Evolutionary conservation across 2,797 vertebrate genomes (phyloP), one percentile per base, ranked within the genome.

Genomic region (Hoplostethus mediterraneus): DNA sequence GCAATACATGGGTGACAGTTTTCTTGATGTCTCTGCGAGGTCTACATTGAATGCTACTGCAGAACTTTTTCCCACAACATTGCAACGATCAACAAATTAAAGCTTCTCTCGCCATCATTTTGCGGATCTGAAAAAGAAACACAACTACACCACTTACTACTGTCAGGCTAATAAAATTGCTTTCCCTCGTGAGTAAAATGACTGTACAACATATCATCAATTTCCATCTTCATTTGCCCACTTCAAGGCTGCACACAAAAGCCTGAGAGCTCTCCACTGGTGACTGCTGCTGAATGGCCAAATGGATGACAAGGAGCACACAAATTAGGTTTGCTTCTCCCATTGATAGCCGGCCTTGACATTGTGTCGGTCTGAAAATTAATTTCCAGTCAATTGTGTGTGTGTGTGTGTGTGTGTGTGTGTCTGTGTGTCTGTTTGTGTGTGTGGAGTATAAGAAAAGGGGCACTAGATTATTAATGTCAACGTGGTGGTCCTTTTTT

Each of bases 281-380:
- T 16, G 71, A 6, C 51, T 63, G 91, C 81, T 79, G 86, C 80
- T 90, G 91, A 93, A 88, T 83, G 86, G 56, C 86, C 93, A 90
- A 90, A 90, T 89, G 89, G 90, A 68, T 56, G 83, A 76, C 33
- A 73, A 90, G 88, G 75, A 88, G 73, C 77, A 82, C 89, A 86
- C 91, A 87, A 93, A 93, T 93, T 90, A 93, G 81, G 90, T 75
- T 75, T 1, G 69, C 80, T 83, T 88, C 86, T 79, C 77, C 83
- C 84, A 85, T 88, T 93, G 88, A 94, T 86, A 90, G 88, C 87
- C 78, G 90, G 88, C 90, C 82, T 83, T 17, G 73, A 93, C 79
- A 92, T 81, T 90, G 88, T 90, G 89, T 93, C 70, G 91, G 82
- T 69, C 82, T 88, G 76, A 60, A 90, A 94, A 95, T 94, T 87